Conservation (phyloP, 2,888 invertebrate species). For the Halictus ligatus region DNA sequence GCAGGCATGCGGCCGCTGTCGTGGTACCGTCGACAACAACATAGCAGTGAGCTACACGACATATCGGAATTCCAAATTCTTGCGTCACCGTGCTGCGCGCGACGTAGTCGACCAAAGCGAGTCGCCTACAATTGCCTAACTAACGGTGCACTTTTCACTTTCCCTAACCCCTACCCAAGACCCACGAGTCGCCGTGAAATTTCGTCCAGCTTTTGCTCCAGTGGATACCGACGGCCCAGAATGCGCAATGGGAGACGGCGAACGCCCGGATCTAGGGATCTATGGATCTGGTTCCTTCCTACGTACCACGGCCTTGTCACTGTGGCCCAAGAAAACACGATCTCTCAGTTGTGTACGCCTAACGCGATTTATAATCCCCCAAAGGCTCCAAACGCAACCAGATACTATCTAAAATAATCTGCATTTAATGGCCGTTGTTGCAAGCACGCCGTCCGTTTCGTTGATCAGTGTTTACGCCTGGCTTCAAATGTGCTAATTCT, state of each 20-base stretch:
- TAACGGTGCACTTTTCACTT: slow-evolving; percentile 81
- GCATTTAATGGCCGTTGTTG: slow-evolving; percentile 24
- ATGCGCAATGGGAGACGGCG: slow-evolving; percentile 54
- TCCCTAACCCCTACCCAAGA: slow-evolving; percentile 71
- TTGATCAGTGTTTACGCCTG: not conserved
- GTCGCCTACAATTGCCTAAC: slow-evolving; percentile 78
- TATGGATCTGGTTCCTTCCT: not conserved
- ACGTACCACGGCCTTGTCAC: slow-evolving; percentile 1
- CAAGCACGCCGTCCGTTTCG: not conserved
- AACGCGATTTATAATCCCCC: not conserved
- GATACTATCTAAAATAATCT: not conserved
- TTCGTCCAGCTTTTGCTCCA: slow-evolving; percentile 57
- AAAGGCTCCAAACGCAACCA: not conserved
- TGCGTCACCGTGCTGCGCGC: slow-evolving; percentile 76
- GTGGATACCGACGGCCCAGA: slow-evolving; percentile 67
- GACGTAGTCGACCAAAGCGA: slow-evolving; percentile 73
- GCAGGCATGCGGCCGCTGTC: slow-evolving; percentile 59
- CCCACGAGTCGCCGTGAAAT: slow-evolving; percentile 63
- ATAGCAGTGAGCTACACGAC: slow-evolving; percentile 46
- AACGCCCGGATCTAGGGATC: not conserved
- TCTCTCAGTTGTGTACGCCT: not conserved
- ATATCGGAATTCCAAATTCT: slow-evolving; percentile 82
- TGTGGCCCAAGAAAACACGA: not conserved
- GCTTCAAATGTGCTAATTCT: no score
- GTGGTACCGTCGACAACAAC: slow-evolving; percentile 13